These are phyloP conservation scores for Lithobates pipiens DNA, from an alignment of 2,797 vertebrate genomes.

Conservation along the genomic window DNA sequence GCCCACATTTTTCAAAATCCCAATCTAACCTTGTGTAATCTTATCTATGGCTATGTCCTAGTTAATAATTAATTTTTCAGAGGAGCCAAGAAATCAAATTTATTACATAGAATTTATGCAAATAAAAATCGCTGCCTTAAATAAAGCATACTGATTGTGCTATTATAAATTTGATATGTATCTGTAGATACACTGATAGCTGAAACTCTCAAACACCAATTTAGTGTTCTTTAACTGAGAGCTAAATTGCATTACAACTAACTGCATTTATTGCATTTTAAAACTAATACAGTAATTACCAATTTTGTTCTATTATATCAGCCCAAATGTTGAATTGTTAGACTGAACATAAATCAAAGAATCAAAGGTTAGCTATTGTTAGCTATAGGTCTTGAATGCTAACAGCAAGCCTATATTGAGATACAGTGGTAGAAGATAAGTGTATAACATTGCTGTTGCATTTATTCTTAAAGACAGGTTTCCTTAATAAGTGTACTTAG, in stretches of 20 bases:
- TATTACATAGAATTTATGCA: not conserved
- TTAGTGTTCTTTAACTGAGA: constrained; percentile 1
- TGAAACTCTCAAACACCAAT: constrained; percentile 26
- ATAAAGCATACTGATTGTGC: constrained; percentile 7
- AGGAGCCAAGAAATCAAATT: no score
- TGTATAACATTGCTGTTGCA: no score
- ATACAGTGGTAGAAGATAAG: no score
- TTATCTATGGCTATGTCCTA: no score
- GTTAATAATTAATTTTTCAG: no score
- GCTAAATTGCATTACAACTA: constrained; percentile 1
- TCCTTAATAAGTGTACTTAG: no score
- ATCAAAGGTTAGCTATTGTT: not conserved
- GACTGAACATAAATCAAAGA: not conserved
- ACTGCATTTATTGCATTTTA: not conserved
- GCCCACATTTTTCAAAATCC: no score
- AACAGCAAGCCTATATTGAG: no score
- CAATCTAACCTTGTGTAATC: no score
- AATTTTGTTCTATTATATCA: not conserved
- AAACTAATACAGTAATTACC: not conserved
- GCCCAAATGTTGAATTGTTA: constrained; percentile 4
- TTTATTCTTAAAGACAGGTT: no score
- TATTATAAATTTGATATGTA: constrained; percentile 12
- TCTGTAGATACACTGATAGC: constrained; percentile 9
- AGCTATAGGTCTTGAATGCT: no score
- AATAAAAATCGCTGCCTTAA: not conserved